phyloP scores from a whole-genome alignment of 2,888 invertebrate genomes.

The Dusona sp. region DNA sequence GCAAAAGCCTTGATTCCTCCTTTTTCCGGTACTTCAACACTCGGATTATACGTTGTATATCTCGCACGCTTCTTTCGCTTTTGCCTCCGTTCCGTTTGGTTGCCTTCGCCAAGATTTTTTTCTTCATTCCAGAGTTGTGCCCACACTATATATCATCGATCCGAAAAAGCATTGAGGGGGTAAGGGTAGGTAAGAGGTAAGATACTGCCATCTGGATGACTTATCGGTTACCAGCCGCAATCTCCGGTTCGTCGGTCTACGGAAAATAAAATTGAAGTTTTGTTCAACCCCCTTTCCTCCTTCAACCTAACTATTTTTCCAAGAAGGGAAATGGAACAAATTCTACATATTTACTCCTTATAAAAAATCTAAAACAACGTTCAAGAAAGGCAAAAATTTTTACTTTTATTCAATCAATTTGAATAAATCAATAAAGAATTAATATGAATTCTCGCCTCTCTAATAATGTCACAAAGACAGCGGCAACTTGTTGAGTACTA shows the following conservation, averaged over 20 bases:
- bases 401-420: neutral
- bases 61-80: constrained; percentile 11
- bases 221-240: constrained; percentile 68
- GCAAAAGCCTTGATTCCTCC: constrained; percentile 14
- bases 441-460: neutral
- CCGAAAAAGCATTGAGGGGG: neutral
- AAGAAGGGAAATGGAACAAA: neutral
- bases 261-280: constrained; percentile 70
- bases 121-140: neutral
- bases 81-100: neutral
- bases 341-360: neutral
- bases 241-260: constrained; percentile 69
- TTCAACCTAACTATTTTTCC: neutral
- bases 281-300: neutral
- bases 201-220: constrained; percentile 56
- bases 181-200: constrained; percentile 6
- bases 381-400: neutral
- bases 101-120: constrained; percentile 3
- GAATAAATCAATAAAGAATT: neutral
- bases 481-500: constrained; percentile 66
- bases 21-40: constrained; percentile 22
- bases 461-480: neutral
- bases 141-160: constrained; percentile 6
- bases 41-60: constrained; percentile 15
- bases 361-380: neutral